Conservation (phyloP, 30 jellyfish, hydroid and myxozoan species). For the Cassiopea andromeda region DNA sequence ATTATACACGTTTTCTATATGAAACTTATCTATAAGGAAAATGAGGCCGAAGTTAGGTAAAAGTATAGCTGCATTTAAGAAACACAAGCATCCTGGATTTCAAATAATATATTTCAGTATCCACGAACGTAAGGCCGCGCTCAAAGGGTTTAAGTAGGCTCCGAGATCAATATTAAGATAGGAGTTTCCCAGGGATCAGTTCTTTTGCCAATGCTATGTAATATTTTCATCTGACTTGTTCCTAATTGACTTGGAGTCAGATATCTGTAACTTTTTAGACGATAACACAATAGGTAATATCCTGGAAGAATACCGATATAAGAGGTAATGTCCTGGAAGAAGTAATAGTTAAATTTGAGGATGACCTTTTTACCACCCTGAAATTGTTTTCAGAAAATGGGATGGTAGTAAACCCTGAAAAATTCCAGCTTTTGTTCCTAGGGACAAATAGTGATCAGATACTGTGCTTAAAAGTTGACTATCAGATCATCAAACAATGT, state of each 20-base stretch:
- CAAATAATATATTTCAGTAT: too few relatives aligned
- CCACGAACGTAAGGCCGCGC: too few relatives aligned
- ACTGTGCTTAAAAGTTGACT: conserved; percentile 5
- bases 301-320: too few relatives aligned
- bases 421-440: conserved; percentile 54
- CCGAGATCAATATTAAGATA: background rate
- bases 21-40: too few relatives aligned
- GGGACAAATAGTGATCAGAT: background rate
- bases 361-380: background rate
- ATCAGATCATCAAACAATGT: background rate
- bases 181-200: conserved; percentile 17
- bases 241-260: background rate
- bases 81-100: too few relatives aligned
- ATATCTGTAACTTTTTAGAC: background rate
- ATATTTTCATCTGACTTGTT: background rate
- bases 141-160: conserved; percentile 19
- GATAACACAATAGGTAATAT: conserved; percentile 2
- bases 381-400: conserved; percentile 45
- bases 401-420: conserved; percentile 48
- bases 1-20: too few relatives aligned
- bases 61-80: too few relatives aligned
- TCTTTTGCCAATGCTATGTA: background rate
- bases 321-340: background rate
- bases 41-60: too few relatives aligned
- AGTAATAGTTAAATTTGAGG: background rate